These are phyloP conservation scores for Nycticorax nycticorax DNA, from an alignment of 2,113 vertebrate species.

Conservation along the genomic window DNA sequence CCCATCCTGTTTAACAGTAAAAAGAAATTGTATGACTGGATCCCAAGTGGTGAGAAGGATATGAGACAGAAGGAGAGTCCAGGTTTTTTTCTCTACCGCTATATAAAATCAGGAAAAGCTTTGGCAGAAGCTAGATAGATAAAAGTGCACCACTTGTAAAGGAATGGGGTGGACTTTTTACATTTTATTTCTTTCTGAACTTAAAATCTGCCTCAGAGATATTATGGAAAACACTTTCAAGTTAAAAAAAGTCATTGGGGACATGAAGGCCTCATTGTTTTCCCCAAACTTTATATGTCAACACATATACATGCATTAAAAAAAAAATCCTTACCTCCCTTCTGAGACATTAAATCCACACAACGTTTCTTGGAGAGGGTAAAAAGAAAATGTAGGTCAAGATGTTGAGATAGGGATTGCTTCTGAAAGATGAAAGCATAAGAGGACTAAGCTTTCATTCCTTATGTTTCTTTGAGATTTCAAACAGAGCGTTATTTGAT, in stretches of 20 bases:
- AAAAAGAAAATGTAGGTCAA: conserved; percentile 70
- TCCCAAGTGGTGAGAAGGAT: background rate
- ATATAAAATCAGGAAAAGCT: background rate
- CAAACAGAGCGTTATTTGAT: conserved; percentile 63
- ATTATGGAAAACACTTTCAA: conserved; percentile 25
- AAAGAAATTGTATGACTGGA: background rate
- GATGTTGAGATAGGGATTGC: conserved; percentile 67
- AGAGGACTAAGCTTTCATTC: conserved; percentile 60
- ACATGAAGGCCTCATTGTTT: conserved; percentile 40
- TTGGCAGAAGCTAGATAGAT: background rate
- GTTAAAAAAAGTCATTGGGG: background rate
- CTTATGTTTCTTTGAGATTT: conserved; percentile 68
- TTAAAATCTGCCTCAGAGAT: background rate
- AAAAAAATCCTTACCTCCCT: background rate
- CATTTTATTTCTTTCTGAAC: background rate
- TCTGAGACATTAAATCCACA: conserved; percentile 63
- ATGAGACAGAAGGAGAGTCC: background rate
- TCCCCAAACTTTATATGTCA: conserved; percentile 38
- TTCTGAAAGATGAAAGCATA: conserved; percentile 66
- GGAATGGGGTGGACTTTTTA: background rate
- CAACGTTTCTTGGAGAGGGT: conserved; percentile 56
- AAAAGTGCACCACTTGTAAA: background rate
- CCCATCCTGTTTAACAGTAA: fast-evolving
- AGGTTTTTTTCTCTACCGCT: background rate
- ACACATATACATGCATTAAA: conserved; percentile 14